Conservation (phyloP, 1,140 invertebrate species). For the Lucilia cuprina region DNA sequence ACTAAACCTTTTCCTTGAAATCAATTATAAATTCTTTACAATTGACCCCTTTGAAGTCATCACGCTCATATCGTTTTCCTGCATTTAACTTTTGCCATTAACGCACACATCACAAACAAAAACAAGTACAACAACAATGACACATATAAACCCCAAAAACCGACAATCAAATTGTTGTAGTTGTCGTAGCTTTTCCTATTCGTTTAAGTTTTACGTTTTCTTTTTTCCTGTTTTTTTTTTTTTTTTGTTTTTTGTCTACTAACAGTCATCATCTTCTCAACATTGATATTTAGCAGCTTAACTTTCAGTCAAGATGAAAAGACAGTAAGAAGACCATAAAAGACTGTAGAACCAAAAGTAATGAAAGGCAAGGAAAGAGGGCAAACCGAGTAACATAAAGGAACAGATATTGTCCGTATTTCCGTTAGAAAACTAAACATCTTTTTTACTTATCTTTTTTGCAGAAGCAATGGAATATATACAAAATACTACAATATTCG, state of each 20-base stretch:
- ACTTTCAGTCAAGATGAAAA: neutral
- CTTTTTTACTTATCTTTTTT: too few relatives aligned
- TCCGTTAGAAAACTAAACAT: neutral
- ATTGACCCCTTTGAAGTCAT: neutral
- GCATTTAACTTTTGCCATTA: constrained; percentile 32
- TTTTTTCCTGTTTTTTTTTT: too few relatives aligned
- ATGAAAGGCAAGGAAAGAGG: neutral
- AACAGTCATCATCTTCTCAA: neutral
- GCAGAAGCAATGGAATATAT: neutral
- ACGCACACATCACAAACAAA: neutral
- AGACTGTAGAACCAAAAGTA: neutral
- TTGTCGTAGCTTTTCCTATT: neutral
- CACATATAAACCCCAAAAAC: neutral
- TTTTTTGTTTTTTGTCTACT: neutral
- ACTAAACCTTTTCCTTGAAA: too few relatives aligned
- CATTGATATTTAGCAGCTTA: neutral
- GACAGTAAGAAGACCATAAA: neutral
- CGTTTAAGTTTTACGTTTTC: too few relatives aligned
- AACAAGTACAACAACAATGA: neutral
- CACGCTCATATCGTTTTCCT: constrained; percentile 17
- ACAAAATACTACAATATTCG: neutral
- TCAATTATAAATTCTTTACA: too few relatives aligned
- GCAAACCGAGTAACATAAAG: neutral
- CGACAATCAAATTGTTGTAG: neutral
- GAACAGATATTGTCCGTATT: constrained; percentile 17